Base-by-base conservation (phyloP, 2,888 invertebrate genomes). In the Lasioglossum pauxillum region DNA sequence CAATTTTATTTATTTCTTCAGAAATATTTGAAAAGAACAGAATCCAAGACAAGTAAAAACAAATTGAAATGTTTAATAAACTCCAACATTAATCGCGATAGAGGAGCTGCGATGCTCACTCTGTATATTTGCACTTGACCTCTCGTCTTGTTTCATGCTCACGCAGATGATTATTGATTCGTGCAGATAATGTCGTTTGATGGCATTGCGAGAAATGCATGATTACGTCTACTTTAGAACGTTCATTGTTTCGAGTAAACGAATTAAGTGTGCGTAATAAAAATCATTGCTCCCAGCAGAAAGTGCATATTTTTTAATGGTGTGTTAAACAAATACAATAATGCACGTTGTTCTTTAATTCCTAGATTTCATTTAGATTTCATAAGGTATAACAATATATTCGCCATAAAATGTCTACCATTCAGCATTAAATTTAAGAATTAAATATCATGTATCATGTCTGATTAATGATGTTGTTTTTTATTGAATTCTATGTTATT, bases 61-160 rank as follows among this genome's bases (percentile, higher is more conserved):
- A 2, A 27, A 16, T 71, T 16, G 35, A 14, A 53, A 16, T 23
- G 5, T 64, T 53, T 53, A 35, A 49, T 38, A 5, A 12, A 7
- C 27, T 53, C 38, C 27, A 49, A 71, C 7, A 41, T 38, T 23
- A 53, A 57, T 53, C 23, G 71, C 12, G 71, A 16, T 23, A 69
- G 41, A 53, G 38, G 19, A 78, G 49, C 27, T 71, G 19, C 53
- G 27, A 53, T 38, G 38, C 23, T 49, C 71, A 78, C 27, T 69
- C 31, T 71, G 71, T 78, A 49, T 53, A 57, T 44, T 80, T 83
- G 83, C 75, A 83, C 83, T 87, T 87, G 86, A 87, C 87, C 86
- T 80, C 83, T 78, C 27, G 79, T 57, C 78, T 41, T 75, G 75
- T 75, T 78, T 49, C 44, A 72, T 80, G 69, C 67, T 57, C 60